Percentiles rank a stretch among this genome's conserved stretches.
These are phyloP conservation scores for Rhagoletis pomonella DNA, from an alignment of 1,140 invertebrate genomes.

Conservation along the genomic window DNA sequence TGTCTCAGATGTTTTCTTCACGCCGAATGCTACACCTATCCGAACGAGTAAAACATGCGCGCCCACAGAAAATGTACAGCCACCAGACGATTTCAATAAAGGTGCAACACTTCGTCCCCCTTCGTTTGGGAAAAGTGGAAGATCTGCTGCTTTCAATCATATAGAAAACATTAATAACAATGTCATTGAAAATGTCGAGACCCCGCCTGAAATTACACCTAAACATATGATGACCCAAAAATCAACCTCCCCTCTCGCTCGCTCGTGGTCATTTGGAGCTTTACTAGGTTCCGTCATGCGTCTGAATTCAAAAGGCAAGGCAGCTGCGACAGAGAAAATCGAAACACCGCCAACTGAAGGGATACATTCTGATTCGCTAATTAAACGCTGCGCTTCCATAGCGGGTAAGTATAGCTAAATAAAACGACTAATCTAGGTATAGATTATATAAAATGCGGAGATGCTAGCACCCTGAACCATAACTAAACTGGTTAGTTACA, in stretches of 20 bases:
- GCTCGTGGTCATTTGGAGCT: constrained; percentile 66
- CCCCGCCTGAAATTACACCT: not conserved
- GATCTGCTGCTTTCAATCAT: constrained; percentile 59
- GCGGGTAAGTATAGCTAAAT: constrained; percentile 57
- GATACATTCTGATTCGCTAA: constrained; percentile 59
- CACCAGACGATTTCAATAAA: constrained; percentile 47
- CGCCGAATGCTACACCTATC: constrained; percentile 61
- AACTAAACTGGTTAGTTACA: too few relatives aligned
- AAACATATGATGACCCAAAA: constrained; percentile 10
- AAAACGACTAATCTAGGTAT: not conserved
- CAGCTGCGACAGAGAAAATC: not conserved
- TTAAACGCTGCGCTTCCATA: constrained; percentile 69
- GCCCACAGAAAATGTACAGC: not conserved
- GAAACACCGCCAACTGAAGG: not conserved
- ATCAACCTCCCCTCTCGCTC: constrained; percentile 50
- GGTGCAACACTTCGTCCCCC: constrained; percentile 62
- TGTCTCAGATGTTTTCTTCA: constrained; percentile 65
- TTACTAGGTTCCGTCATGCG: constrained; percentile 65
- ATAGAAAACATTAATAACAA: constrained; percentile 59
- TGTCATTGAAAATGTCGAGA: constrained; percentile 60
- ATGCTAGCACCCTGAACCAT: too few relatives aligned
- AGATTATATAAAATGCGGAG: not conserved
- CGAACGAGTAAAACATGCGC: not conserved
- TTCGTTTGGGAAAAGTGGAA: constrained; percentile 60
- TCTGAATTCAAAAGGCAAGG: constrained; percentile 59